Evolutionary conservation across 2,113 vertebrate species (phyloP), one percentile per base, ranked within the genome.

Genomic region (Vanacampus margaritifer): DNA sequence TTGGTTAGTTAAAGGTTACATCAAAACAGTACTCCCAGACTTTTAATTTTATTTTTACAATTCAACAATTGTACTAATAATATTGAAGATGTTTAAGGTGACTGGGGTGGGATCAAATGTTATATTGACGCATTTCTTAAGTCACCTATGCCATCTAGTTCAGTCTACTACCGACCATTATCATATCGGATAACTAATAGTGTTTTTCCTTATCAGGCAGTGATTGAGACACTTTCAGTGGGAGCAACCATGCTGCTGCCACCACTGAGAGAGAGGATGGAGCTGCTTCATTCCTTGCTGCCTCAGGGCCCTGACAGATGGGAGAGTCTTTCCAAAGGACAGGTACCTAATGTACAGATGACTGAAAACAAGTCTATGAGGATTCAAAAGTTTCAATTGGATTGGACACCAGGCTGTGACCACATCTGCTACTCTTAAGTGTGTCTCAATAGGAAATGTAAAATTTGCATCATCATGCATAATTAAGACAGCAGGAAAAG

Each of bases 241-340:
- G 97, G 97, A 63, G 97, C 97, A 17, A 98, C 97, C 37, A 99
- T 99, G 97, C 86, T 99, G 5, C 92, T 99, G 75, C 97, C 97
- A 69, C 97, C 97, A 0, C 86, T 98, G 68, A 87, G 96, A 76
- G 97, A 99, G 84, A 92, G 97, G 64, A 98, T 99, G 97, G 97
- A 99, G 79, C 92, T 99, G 21, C 92, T 99, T 0, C 97, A 99
- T 88, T 94, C 96, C 3, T 92, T 99, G 74, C 87, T 99, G 68
- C 97, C 97, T 26, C 97, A 99, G 84, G 97, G 97, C 43, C 97
- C 97, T 14, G 97, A 98, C 83, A 86, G 97, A 82, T 99, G 96
- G 97, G 97, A 98, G 89, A 98, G 95, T 65, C 93, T 99, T 71
- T 98, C 96, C 43, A 98, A 98, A 92, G 97, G 97, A 88, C 97